Evolutionary conservation across 2,113 vertebrate species (phyloP).

Genomic region (Benitochromis conjunctus): DNA sequence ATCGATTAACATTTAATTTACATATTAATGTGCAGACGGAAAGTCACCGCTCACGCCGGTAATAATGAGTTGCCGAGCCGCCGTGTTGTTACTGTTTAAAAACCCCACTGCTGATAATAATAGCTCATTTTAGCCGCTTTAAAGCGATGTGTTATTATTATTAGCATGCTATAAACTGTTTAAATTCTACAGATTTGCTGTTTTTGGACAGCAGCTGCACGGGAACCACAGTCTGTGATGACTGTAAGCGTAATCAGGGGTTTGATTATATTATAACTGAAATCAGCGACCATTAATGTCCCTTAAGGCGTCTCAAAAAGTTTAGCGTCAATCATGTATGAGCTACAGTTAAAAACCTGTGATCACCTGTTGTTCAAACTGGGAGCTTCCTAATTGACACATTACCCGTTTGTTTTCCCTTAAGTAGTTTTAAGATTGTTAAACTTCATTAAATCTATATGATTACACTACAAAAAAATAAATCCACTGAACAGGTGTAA

Average conservation of each 20-base stretch:
- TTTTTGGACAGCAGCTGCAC: not conserved
- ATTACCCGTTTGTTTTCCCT: not conserved
- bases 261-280: not conserved
- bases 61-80: slow-evolving; percentile 11
- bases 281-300: not conserved
- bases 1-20: slow-evolving; percentile 56
- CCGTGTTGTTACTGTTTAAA: not conserved
- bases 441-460: not conserved
- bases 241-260: not conserved
- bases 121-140: not conserved
- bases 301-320: not conserved
- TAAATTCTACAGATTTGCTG: not conserved
- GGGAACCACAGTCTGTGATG: not conserved
- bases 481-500: not conserved
- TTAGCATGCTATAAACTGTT: not conserved
- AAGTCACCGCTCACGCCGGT: slow-evolving; percentile 6
- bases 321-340: not conserved
- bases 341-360: not conserved
- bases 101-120: not conserved
- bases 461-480: not conserved
- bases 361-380: not conserved
- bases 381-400: not conserved
- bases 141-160: not conserved
- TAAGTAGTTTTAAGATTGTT: not conserved
- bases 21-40: slow-evolving; percentile 45